Evolutionary conservation across 2,797 vertebrate genomes (phyloP).

Genomic region (Hapalemur alaotrensis): DNA sequence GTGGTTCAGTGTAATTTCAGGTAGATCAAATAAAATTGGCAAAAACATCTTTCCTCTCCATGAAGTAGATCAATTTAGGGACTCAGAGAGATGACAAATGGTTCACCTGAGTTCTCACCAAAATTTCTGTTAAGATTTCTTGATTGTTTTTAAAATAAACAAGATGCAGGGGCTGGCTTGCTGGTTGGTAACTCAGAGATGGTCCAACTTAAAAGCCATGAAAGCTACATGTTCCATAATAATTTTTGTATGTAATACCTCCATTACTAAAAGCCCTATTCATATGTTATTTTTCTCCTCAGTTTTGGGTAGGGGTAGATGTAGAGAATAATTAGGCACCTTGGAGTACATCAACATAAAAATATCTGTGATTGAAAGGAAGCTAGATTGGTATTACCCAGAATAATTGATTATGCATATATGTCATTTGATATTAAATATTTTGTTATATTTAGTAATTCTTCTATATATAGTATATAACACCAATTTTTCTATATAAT

Average conservation of each 20-base stretch:
- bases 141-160: constrained; percentile 3
- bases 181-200: background rate
- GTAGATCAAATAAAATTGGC: background rate
- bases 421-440: background rate
- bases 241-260: background rate
- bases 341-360: background rate
- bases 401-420: background rate
- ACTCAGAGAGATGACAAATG: background rate
- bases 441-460: background rate
- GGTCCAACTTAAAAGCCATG: background rate
- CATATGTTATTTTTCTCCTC: background rate
- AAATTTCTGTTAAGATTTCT: background rate
- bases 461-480: background rate
- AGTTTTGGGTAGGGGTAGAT: background rate
- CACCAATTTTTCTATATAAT: background rate
- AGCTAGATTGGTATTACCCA: background rate
- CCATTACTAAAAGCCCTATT: background rate
- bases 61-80: background rate
- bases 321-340: background rate
- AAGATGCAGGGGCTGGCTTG: background rate
- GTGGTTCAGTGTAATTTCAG: constrained; percentile 10
- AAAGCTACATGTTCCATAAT: background rate
- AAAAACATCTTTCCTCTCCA: background rate
- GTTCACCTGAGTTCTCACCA: background rate
- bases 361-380: background rate